These are phyloP conservation scores for Acrossocheilus fasciatus DNA, from an alignment of 2,797 vertebrate species.

Conservation along the genomic window DNA sequence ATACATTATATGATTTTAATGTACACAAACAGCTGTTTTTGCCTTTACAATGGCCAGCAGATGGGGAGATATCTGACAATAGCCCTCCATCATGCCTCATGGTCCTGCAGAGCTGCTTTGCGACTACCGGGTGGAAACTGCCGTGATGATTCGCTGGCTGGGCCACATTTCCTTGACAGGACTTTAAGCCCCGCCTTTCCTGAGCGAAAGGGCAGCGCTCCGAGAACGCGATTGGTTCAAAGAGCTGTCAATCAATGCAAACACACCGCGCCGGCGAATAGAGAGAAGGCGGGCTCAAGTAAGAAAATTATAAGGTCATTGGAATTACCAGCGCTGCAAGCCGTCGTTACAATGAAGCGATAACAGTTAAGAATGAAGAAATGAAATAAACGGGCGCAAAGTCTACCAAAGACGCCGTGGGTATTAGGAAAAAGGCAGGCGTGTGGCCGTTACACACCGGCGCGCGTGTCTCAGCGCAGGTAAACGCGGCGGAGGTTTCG, in stretches of 20 bases:
- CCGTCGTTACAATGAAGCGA: slow-evolving; percentile 67
- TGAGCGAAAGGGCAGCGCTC: slow-evolving; percentile 42
- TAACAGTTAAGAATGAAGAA: slow-evolving; percentile 56
- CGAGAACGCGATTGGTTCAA: slow-evolving; percentile 63
- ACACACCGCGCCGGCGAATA: slow-evolving; percentile 62
- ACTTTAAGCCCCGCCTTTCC: slow-evolving; percentile 66
- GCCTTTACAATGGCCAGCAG: neutral
- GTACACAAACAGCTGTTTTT: slow-evolving; percentile 2
- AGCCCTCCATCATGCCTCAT: slow-evolving; percentile 41
- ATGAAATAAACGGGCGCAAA: slow-evolving; percentile 70
- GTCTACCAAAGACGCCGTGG: slow-evolving; percentile 59
- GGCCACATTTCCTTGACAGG: slow-evolving; percentile 72
- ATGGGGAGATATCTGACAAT: neutral
- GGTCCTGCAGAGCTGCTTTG: slow-evolving; percentile 55
- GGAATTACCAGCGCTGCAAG: slow-evolving; percentile 75
- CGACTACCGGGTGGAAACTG: slow-evolving; percentile 60
- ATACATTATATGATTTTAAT: neutral
- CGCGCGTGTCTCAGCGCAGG: slow-evolving; percentile 65
- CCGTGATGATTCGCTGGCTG: slow-evolving; percentile 39
- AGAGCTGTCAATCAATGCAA: slow-evolving; percentile 51
- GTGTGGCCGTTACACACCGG: slow-evolving; percentile 65
- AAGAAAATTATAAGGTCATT: slow-evolving; percentile 87
- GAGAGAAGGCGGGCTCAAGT: slow-evolving; percentile 72
- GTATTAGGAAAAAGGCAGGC: slow-evolving; percentile 20
- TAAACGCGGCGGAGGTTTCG: slow-evolving; percentile 66